Percentiles rank a stretch among this genome's conserved stretches.
phyloP scores from a whole-genome alignment of 2,888 invertebrate species.

The Panorpa germanica region DNA sequence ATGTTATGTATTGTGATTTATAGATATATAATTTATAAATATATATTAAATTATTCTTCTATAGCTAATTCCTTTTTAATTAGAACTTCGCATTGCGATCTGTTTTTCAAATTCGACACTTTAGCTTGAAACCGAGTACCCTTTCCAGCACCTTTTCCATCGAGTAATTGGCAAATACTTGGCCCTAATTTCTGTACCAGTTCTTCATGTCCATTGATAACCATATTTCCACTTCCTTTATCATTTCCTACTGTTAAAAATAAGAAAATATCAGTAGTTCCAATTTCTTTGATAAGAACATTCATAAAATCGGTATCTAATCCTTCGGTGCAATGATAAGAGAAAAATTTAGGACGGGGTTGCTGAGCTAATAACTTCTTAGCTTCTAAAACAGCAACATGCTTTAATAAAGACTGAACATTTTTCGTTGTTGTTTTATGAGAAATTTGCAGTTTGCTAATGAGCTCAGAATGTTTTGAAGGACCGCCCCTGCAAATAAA shows the following conservation, averaged over 20 bases:
- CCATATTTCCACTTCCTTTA: constrained; percentile 31
- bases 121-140: constrained; percentile 60
- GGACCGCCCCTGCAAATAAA: constrained; percentile 42
- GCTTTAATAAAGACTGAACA: constrained; percentile 41
- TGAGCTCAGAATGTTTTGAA: constrained; percentile 44
- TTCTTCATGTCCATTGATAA: constrained; percentile 26
- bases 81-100: constrained; percentile 40
- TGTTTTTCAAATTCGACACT: constrained; percentile 42
- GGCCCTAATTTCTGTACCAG: constrained; percentile 18
- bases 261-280: constrained; percentile 34
- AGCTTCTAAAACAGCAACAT: constrained; percentile 49
- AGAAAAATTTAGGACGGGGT: constrained; percentile 33
- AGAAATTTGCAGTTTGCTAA: constrained; percentile 54
- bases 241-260: constrained; percentile 55
- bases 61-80: constrained; percentile 42
- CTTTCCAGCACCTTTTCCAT: constrained; percentile 60
- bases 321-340: constrained; percentile 50
- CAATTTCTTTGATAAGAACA: constrained; percentile 42
- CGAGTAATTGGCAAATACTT: constrained; percentile 44
- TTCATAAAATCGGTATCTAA: constrained; percentile 56
- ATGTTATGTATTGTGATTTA: no score
- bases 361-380: constrained; percentile 30
- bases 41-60: no score
- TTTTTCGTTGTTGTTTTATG: constrained; percentile 42
- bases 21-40: no score